Evolutionary conservation across 2,113 vertebrate genomes (phyloP).

Genomic region (Eupsittula cactorum): DNA sequence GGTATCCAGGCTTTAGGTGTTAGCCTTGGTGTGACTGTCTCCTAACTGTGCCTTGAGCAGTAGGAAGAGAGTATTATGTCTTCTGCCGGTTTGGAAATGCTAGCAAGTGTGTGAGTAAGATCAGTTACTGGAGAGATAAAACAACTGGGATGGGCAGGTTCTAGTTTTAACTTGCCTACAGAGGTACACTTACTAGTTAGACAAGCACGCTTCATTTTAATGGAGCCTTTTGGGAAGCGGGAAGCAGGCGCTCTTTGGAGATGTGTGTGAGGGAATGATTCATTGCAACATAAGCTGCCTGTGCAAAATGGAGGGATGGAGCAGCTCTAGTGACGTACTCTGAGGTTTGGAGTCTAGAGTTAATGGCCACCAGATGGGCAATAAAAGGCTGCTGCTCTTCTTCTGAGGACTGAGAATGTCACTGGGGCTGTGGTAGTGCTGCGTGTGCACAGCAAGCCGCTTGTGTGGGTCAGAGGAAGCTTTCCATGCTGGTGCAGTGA

Average conservation of each 20-base stretch:
- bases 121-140: slow-evolving; percentile 50
- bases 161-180: slow-evolving; percentile 58
- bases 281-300: background rate
- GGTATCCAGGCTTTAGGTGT: background rate
- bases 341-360: slow-evolving; percentile 37
- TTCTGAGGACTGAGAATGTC: background rate
- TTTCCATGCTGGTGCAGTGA: background rate
- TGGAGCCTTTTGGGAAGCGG: slow-evolving; percentile 24
- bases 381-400: slow-evolving; percentile 52
- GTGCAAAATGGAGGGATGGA: slow-evolving; percentile 56
- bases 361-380: slow-evolving; percentile 64
- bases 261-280: slow-evolving; percentile 33
- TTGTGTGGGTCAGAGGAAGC: background rate
- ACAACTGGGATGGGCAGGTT: slow-evolving; percentile 59
- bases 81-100: background rate
- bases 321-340: slow-evolving; percentile 24
- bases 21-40: background rate
- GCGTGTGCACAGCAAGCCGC: background rate
- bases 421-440: background rate
- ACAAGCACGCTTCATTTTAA: slow-evolving; percentile 27
- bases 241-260: slow-evolving; percentile 16
- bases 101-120: slow-evolving; percentile 7
- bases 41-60: background rate
- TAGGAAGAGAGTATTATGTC: background rate
- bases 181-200: slow-evolving; percentile 64